Base-by-base conservation (phyloP, 1,140 invertebrate species). In the Brachionus angularis region DNA sequence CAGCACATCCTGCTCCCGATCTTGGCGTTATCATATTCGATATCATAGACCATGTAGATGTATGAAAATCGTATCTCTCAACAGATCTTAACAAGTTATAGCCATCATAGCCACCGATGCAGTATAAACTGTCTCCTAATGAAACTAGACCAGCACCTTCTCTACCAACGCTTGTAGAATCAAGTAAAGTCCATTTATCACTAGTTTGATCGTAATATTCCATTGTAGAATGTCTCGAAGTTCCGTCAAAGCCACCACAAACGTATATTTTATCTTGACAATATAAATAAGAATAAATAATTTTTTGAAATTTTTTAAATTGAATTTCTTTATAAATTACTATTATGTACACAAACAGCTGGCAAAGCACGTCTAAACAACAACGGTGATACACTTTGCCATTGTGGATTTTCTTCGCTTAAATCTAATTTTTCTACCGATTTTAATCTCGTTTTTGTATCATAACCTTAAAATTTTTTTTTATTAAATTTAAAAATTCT, bases 21-120 rank as follows among this genome's bases (percentile, higher is more conserved):
- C 95, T 86, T 70, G 93, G 82, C 81, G 97, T 97, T 75, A 89
- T 91, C 93, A 97, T 97, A 1, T 92, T 91, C n/a, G 93, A 91
- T 1, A 96, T 93, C 90, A 97, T 93, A 81, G 94, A 90, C 95
- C 95, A 98, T 80, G 97, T 93, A 74, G 90, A 89, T 2, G 89
- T 91, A 77, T 92, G 89, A 2, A 94, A 93, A 84, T 98, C 95
- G 80, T 96, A 97, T 73, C 91, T 86, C 82, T 98, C 96, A 4
- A 98, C 94, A n/a, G 73, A 71, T 23, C 74, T 69, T 31, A 82
- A 72, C 8, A 80, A 67, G 58, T 80, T 76, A 14, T 73, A 39
- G 4, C 80, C 80, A 75, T 81, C 79, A 74, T 75, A 81, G 5
- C 80, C 80, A 31, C 79, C 79, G 23, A 79, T 76, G 70, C 79